These are phyloP conservation scores for Platycnemis pennipes DNA, from an alignment of 2,888 invertebrate genomes.

Conservation along the genomic window DNA sequence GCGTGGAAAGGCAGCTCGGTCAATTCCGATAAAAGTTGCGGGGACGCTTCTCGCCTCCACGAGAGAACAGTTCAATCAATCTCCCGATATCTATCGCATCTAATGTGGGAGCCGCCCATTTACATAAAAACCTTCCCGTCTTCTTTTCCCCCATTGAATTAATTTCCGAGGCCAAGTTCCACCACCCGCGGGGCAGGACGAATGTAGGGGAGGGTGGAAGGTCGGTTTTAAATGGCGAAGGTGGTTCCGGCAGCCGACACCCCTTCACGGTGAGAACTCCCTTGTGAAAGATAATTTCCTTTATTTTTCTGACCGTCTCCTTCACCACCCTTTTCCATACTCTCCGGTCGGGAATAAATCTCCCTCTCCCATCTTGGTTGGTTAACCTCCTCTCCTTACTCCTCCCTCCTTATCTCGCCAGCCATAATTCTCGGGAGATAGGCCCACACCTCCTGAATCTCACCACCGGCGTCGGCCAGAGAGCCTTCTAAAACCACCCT, in stretches of 20 bases:
- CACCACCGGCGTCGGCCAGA: neutral
- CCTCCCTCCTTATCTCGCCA: slow-evolving; percentile 7
- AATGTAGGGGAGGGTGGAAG: neutral
- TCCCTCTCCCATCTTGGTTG: slow-evolving; percentile 35
- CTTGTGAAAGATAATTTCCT: slow-evolving; percentile 53
- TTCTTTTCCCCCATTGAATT: neutral
- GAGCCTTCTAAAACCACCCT: neutral
- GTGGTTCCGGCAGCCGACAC: neutral
- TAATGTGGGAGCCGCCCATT: slow-evolving; percentile 6
- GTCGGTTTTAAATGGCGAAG: slow-evolving; percentile 9
- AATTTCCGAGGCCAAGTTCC: neutral
- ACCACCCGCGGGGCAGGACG: neutral
- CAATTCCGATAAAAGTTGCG: neutral
- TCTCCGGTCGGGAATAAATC: slow-evolving; percentile 27
- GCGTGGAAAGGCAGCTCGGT: neutral
- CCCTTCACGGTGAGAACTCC: neutral
- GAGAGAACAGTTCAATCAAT: slow-evolving; percentile 12
- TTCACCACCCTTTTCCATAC: neutral
- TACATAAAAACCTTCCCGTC: neutral
- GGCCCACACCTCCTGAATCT: neutral
- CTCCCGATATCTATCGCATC: slow-evolving; percentile 25
- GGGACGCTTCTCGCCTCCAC: neutral
- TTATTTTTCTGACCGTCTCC: slow-evolving; percentile 17
- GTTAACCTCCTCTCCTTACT: slow-evolving; percentile 9
- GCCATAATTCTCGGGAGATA: slow-evolving; percentile 7